These are phyloP conservation scores for Helostoma temminkii DNA, from an alignment of 2,797 vertebrate species.

Conservation along the genomic window DNA sequence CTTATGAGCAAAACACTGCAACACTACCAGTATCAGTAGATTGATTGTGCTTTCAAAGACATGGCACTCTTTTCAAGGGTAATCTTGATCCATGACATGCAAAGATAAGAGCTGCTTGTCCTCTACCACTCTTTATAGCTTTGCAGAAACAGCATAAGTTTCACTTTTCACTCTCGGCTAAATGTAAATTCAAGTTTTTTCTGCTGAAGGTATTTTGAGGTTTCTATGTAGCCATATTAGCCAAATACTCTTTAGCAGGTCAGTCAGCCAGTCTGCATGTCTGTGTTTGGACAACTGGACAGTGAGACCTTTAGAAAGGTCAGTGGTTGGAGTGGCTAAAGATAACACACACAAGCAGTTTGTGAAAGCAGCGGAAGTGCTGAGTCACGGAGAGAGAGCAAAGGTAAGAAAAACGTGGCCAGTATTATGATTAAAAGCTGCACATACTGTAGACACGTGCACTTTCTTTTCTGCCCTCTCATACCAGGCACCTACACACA, in stretches of 20 bases:
- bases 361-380: slow-evolving; percentile 39
- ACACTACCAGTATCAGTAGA: slow-evolving; percentile 19
- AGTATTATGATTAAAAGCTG: slow-evolving; percentile 28
- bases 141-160: neutral
- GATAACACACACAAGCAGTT: slow-evolving; percentile 61
- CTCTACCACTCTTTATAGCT: neutral
- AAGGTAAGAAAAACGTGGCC: slow-evolving; percentile 58
- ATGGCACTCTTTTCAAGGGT: slow-evolving; percentile 48
- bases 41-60: slow-evolving; percentile 40
- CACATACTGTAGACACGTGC: neutral
- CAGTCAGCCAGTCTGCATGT: slow-evolving; percentile 36
- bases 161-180: neutral
- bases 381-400: slow-evolving; percentile 65
- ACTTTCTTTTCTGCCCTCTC: slow-evolving; percentile 1
- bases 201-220: neutral
- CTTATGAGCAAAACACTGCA: slow-evolving; percentile 20
- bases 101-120: slow-evolving; percentile 34
- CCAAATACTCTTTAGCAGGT: slow-evolving; percentile 48
- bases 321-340: slow-evolving; percentile 71
- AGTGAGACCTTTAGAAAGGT: slow-evolving; percentile 77
- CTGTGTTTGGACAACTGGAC: slow-evolving; percentile 70
- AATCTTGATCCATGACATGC: slow-evolving; percentile 41
- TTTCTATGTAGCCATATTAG: slow-evolving; percentile 23
- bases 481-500: slow-evolving; percentile 8
- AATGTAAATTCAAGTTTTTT: slow-evolving; percentile 2